A percentile compares a stretch with the other conserved stretches of the same genome.
Evolutionary conservation across 2,113 vertebrate genomes (phyloP).

Genomic region (Grammomys dolichurus): DNA sequence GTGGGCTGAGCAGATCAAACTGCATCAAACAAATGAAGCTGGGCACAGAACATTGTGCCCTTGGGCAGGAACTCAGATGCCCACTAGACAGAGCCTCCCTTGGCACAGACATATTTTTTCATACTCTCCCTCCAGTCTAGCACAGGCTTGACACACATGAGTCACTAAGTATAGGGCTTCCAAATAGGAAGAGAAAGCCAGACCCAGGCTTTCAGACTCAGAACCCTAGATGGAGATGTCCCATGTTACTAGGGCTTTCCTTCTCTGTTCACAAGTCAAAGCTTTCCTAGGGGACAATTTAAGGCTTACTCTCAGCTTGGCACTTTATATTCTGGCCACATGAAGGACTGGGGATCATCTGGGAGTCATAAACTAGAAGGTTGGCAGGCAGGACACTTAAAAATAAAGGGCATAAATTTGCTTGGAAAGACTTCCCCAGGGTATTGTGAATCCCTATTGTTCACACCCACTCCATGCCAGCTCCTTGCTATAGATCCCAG

Average conservation of each 20-base stretch:
- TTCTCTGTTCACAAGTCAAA: not conserved
- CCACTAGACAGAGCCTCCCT: not conserved
- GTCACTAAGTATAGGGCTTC: not conserved
- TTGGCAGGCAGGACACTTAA: not conserved
- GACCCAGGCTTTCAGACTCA: not conserved
- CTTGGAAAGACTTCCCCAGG: not conserved
- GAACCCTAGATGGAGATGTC: not conserved
- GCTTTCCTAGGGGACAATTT: not conserved
- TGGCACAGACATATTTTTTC: not conserved
- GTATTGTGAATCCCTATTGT: not conserved
- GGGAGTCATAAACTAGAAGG: not conserved
- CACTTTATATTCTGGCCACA: not conserved
- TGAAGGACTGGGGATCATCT: not conserved
- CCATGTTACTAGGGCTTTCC: not conserved
- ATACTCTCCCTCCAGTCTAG: not conserved
- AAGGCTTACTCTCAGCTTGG: not conserved
- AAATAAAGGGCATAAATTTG: not conserved
- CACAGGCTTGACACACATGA: not conserved
- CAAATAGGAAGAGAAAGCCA: not conserved
- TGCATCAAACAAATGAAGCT: slow-evolving; percentile 5
- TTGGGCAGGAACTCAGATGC: not conserved
- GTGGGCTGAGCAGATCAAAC: slow-evolving; percentile 24
- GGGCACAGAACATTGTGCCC: not conserved
- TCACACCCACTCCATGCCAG: not conserved
- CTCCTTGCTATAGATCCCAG: not conserved